A percentile compares a stretch with the other conserved stretches of the same genome.
These are phyloP conservation scores for Epicampocera succincta DNA, from an alignment of 2,888 invertebrate genomes.

Conservation along the genomic window DNA sequence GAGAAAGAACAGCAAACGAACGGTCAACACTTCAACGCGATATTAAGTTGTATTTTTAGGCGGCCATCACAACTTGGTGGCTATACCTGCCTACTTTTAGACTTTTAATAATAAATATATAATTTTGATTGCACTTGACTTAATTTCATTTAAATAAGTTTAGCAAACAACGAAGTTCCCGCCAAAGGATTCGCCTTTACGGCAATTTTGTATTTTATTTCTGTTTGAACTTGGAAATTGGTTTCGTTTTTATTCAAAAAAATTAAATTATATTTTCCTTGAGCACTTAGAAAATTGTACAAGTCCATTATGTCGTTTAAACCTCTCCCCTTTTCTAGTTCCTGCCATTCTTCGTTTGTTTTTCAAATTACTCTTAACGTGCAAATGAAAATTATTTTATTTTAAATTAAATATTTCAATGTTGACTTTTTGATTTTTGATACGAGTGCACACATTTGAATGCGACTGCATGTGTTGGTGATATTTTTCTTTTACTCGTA, in stretches of 20 bases:
- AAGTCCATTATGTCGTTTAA: too few species aligned
- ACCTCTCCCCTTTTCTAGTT: background rate
- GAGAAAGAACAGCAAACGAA: background rate
- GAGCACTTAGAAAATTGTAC: too few species aligned
- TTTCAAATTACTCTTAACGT: constrained; percentile 21
- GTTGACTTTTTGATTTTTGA: constrained; percentile 12
- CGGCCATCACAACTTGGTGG: background rate
- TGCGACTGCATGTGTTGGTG: background rate
- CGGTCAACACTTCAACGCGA: background rate
- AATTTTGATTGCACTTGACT: background rate
- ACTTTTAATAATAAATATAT: background rate
- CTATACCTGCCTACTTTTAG: background rate
- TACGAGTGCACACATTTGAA: background rate
- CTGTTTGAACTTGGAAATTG: too few species aligned
- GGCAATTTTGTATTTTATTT: too few species aligned
- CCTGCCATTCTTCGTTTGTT: constrained; percentile 13
- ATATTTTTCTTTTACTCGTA: background rate
- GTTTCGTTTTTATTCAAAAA: too few species aligned
- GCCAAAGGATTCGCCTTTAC: too few species aligned
- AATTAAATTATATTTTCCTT: too few species aligned
- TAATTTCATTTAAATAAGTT: too few species aligned
- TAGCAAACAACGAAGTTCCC: too few species aligned
- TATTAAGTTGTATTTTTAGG: constrained; percentile 10
- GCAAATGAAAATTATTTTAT: constrained; percentile 22
- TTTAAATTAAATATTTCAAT: constrained; percentile 39